Percentiles rank a stretch among this genome's conserved stretches.
These are phyloP conservation scores for Troides aeacus DNA, from an alignment of 2,888 invertebrate species.

Conservation along the genomic window DNA sequence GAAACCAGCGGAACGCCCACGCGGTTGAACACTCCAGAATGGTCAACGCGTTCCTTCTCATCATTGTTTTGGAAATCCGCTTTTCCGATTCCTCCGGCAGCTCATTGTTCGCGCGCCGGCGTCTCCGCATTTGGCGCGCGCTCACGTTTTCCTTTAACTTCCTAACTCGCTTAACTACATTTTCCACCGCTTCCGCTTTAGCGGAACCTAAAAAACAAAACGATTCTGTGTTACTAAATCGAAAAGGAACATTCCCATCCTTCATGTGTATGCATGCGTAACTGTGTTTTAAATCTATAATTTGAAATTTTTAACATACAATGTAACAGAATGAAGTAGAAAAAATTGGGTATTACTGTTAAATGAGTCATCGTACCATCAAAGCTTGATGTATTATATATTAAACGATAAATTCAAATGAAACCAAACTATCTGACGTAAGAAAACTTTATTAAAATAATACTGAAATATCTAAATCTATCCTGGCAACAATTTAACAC, in stretches of 20 bases:
- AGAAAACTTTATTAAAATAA: not conserved
- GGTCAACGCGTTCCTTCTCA: conserved; percentile 65
- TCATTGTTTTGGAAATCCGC: conserved; percentile 69
- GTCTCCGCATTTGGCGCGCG: conserved; percentile 68
- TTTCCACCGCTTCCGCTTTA: conserved; percentile 45
- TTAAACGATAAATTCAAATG: too few relatives aligned
- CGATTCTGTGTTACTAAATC: conserved; percentile 38
- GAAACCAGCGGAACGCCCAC: conserved; percentile 73
- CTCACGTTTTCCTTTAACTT: conserved; percentile 69
- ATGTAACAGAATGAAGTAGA: too few relatives aligned
- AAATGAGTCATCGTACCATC: too few relatives aligned
- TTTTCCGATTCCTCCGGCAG: conserved; percentile 67
- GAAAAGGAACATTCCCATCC: not conserved
- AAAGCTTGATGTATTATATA: too few relatives aligned
- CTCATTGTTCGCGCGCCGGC: conserved; percentile 69
- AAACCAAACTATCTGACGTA: not conserved
- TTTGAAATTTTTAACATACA: too few relatives aligned
- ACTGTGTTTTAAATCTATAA: too few relatives aligned
- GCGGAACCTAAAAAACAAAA: conserved; percentile 72
- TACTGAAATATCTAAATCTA: not conserved
- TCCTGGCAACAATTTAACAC: conserved; percentile 27
- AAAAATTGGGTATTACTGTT: too few relatives aligned
- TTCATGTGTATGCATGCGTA: too few relatives aligned
- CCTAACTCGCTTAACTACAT: conserved; percentile 53
- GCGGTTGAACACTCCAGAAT: conserved; percentile 67